phyloP scores from a whole-genome alignment of 2,888 invertebrate genomes.

The Thereva nobilitata region DNA sequence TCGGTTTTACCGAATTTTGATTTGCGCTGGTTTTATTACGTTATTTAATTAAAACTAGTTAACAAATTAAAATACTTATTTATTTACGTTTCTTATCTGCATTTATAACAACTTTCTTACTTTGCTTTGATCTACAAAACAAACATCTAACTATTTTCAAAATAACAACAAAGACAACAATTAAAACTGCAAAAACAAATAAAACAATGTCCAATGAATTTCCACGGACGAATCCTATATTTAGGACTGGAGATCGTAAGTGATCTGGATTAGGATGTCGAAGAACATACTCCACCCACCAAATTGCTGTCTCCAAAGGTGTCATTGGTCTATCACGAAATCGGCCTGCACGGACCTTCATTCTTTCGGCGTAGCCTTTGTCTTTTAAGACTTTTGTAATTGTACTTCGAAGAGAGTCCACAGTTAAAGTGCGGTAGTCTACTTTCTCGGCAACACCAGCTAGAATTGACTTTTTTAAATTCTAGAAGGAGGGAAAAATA shows the following conservation, averaged over 20 bases:
- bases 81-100: no score
- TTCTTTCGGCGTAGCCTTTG: slow-evolving; percentile 45
- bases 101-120: not conserved
- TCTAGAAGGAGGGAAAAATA: slow-evolving; percentile 8
- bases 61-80: no score
- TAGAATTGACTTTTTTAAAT: slow-evolving; percentile 22
- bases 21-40: no score
- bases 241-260: slow-evolving; percentile 55
- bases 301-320: slow-evolving; percentile 62
- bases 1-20: no score
- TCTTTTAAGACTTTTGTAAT: slow-evolving; percentile 37
- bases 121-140: slow-evolving; percentile 46
- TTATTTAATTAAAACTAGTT: no score
- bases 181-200: slow-evolving; percentile 1
- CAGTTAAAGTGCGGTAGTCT: slow-evolving; percentile 42
- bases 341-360: slow-evolving; percentile 54
- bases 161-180: not conserved
- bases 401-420: slow-evolving; percentile 37
- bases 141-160: not conserved
- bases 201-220: slow-evolving; percentile 56
- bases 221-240: slow-evolving; percentile 57
- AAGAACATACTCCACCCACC: slow-evolving; percentile 66
- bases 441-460: slow-evolving; percentile 44
- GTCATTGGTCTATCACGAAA: slow-evolving; percentile 61
- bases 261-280: slow-evolving; percentile 61